A percentile compares a stretch with the other conserved stretches of the same genome.
These are phyloP conservation scores for Pollachius pollachius DNA, from an alignment of 2,113 vertebrate species.

Conservation along the genomic window DNA sequence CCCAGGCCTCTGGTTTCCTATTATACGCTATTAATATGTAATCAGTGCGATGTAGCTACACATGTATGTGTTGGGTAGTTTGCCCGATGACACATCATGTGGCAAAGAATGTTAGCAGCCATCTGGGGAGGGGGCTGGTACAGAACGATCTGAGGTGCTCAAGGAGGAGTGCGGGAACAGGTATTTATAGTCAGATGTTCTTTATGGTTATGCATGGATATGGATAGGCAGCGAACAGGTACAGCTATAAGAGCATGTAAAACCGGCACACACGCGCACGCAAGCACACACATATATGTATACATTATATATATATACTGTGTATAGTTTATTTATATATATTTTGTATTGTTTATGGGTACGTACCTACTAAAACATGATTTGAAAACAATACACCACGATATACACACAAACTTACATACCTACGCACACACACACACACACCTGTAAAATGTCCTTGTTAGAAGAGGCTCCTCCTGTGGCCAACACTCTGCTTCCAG, in stretches of 20 bases:
- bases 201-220: too few species aligned
- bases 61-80: background rate
- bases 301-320: too few species aligned
- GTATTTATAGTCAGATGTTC: too few species aligned
- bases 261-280: too few species aligned
- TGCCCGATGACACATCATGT: background rate
- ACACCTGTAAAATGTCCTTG: conserved; percentile 85
- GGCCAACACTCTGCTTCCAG: conserved; percentile 85
- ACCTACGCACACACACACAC: background rate
- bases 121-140: conserved; percentile 1
- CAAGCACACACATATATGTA: too few species aligned
- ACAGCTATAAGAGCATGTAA: too few species aligned
- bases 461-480: conserved; percentile 93
- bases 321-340: too few species aligned
- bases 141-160: too few species aligned
- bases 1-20: background rate
- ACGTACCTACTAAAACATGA: background rate
- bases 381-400: background rate
- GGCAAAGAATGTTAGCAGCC: background rate
- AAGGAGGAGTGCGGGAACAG: too few species aligned
- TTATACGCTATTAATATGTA: background rate
- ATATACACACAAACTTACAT: background rate
- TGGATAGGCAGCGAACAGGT: too few species aligned
- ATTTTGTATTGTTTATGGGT: too few species aligned
- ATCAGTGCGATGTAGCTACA: background rate